Evolutionary conservation across 2,888 invertebrate genomes (phyloP).

Genomic region (Nemotelus pantherinus): DNA sequence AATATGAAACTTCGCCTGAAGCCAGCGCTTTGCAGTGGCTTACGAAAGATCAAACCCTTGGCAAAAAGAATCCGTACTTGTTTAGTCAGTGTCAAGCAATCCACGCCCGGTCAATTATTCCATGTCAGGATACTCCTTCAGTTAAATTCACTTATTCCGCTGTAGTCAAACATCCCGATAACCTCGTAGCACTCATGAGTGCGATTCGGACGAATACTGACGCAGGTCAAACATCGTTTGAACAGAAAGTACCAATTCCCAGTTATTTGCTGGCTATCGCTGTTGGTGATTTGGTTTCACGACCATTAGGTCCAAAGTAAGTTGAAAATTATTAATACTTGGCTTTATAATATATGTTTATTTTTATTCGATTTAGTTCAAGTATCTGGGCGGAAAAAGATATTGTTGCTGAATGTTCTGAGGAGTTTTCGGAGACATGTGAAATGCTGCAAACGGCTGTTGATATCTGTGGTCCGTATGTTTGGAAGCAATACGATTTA

Average conservation of each 20-base stretch:
- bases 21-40: conserved; percentile 93
- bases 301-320: conserved; percentile 76
- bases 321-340: not conserved
- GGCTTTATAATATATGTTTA: not conserved
- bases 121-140: conserved; percentile 91
- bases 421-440: conserved; percentile 91
- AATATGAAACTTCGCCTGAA: conserved; percentile 80
- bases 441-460: conserved; percentile 84
- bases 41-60: conserved; percentile 84
- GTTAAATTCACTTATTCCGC: conserved; percentile 89
- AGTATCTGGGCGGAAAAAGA: conserved; percentile 91
- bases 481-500: conserved; percentile 90
- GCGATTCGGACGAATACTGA: conserved; percentile 70
- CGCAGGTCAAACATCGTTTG: conserved; percentile 69
- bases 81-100: conserved; percentile 90
- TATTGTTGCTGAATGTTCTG: conserved; percentile 82
- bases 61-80: conserved; percentile 85
- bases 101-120: conserved; percentile 87
- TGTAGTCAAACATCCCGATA: conserved; percentile 74
- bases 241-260: conserved; percentile 84
- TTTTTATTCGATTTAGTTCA: conserved; percentile 65
- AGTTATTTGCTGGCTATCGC: conserved; percentile 91
- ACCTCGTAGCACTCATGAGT: conserved; percentile 88
- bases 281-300: conserved; percentile 81
- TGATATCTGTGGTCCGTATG: conserved; percentile 85